Base-by-base conservation (phyloP, 2,113 vertebrate genomes). In the Scomber colias region DNA sequence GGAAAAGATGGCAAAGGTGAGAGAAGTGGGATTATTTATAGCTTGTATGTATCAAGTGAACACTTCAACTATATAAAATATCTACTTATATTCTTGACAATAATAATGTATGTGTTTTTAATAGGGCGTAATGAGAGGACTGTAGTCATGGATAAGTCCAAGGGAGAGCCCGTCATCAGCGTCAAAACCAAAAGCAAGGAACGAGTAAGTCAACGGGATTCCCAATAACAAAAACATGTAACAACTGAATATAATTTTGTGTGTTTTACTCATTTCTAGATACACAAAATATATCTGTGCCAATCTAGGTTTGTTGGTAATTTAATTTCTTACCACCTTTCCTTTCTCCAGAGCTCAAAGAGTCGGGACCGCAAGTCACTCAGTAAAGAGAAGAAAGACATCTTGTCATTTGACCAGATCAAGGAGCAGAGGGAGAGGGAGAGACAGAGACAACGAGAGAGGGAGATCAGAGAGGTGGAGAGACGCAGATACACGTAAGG, bases 401-500 rank as follows among this genome's bases (percentile, higher is more conserved):
- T 99, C 78, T 79, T 99, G 53, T 98, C 98, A 0, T 99, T 99
- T 5, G 98, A 99, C 89, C 99, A 99, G 84, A 99, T 99, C 92
- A 99, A 98, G 87, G 97, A 99, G 84, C 98, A 99, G 62, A 91
- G 98, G 5, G 98, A 99, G 49, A 94, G 97, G 0, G 98, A 99
- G 51, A 93, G 97, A 0, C 97, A 98, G 93, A 91, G 98, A 48
- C 98, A 99, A 71, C 91, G 97, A 3, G 98, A 99, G 73, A 88
- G 98, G 5, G 98, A 99, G 82, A 94, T 99, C 87, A 91, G 98
- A 51, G 98, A 99, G 86, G 96, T 96, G 0, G 98, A 99, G 84
- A 90, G 98, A 57, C 96, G 97, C 53, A 91, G 97, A 95, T 96
- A 79, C 70, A 93, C 89, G 94, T 95, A 92, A 76, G 60, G 11